Evolutionary conservation across 2,797 vertebrate genomes (phyloP).

Genomic region (Tragelaphus eurycerus): DNA sequence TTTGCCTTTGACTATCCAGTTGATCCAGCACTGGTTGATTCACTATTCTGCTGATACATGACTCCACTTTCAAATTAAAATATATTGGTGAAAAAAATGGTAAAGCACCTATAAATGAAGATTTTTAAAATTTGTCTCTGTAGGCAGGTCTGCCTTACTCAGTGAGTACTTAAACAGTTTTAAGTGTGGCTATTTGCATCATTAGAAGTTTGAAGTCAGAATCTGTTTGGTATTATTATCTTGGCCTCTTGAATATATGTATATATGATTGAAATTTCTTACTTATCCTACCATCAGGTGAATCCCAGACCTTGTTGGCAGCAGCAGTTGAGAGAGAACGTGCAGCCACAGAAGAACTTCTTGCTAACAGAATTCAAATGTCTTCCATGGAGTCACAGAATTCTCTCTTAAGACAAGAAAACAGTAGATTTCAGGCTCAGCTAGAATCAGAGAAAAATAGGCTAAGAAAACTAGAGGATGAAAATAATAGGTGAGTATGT

Average conservation of each 20-base stretch:
- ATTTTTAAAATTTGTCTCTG: neutral
- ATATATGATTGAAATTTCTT: neutral
- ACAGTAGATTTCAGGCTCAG: slow-evolving; percentile 89
- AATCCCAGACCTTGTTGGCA: slow-evolving; percentile 94
- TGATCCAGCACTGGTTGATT: neutral
- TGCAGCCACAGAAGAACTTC: slow-evolving; percentile 92
- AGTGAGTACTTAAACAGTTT: neutral
- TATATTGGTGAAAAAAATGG: neutral
- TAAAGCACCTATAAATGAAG: neutral
- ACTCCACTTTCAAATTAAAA: neutral
- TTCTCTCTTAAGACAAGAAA: slow-evolving; percentile 94
- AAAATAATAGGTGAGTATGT: slow-evolving; percentile 89
- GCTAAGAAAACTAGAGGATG: slow-evolving; percentile 92
- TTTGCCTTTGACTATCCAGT: neutral
- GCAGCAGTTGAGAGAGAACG: slow-evolving; percentile 94
- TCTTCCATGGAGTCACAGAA: slow-evolving; percentile 94
- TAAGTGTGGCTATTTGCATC: neutral
- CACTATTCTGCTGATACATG: neutral
- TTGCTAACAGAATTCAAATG: slow-evolving; percentile 90
- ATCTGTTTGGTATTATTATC: neutral
- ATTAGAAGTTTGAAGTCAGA: neutral
- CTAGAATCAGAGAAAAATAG: slow-evolving; percentile 91
- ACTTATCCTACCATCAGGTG: slow-evolving; percentile 82
- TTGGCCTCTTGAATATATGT: neutral
- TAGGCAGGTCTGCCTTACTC: neutral